Evolutionary conservation across 2,113 vertebrate species (phyloP).

Genomic region (Stictonetta naevosa): DNA sequence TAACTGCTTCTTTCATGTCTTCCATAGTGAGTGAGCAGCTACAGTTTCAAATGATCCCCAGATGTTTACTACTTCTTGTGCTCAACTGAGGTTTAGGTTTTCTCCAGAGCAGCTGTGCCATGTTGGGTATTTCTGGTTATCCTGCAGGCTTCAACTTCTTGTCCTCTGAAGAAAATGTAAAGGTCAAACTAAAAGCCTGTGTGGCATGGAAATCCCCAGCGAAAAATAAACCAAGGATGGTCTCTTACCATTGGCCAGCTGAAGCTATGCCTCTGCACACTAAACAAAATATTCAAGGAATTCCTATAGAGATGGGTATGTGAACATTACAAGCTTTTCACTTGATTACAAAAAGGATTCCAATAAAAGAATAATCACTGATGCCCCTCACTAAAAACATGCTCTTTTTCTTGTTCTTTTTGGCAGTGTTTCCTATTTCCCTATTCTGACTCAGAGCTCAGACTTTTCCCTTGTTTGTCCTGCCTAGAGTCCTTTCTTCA

Average conservation of each 20-base stretch:
- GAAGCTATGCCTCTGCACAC: conserved; percentile 21
- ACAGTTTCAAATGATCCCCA: conserved; percentile 35
- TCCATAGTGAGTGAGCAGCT: conserved; percentile 24
- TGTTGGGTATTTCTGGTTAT: not conserved
- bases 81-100: not conserved
- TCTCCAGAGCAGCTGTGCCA: conserved; percentile 23
- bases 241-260: conserved; percentile 1
- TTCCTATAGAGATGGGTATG: conserved; percentile 15
- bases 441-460: not conserved
- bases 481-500: not conserved
- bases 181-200: conserved; percentile 38
- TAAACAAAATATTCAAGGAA: conserved; percentile 67
- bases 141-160: conserved; percentile 35
- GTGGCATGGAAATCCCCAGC: conserved; percentile 16
- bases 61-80: conserved; percentile 8
- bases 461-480: not conserved
- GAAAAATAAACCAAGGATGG: conserved; percentile 69
- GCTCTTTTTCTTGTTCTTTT: not conserved
- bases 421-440: not conserved
- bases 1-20: conserved; percentile 38
- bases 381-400: not conserved
- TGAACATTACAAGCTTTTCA: conserved; percentile 11
- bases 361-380: not conserved
- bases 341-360: not conserved
- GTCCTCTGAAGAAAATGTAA: conserved; percentile 46